Base-by-base conservation (phyloP, 1,140 invertebrate species). In the Eubasilissa regina region DNA sequence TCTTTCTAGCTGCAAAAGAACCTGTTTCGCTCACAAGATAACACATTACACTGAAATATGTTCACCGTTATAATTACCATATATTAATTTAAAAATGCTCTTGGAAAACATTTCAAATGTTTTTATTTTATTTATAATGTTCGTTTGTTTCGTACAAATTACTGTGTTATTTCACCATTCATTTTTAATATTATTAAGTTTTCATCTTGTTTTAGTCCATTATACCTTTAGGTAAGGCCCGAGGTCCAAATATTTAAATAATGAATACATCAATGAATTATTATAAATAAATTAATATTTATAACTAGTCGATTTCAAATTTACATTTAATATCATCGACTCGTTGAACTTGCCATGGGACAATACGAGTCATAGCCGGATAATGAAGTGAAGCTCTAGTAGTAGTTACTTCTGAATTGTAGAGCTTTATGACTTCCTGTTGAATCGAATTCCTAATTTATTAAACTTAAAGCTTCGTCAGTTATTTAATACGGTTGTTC, bases 11-110 rank as follows among this genome's bases (percentile, higher is more conserved):
- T 13, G 0, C 43, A 68, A 68, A 45, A 68, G 64, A 68, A 68
- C 45, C 64, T 68, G 64, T 47, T 68, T 47, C 44, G 44, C 4
- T 47, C 35, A 13, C 64, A 68, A 68, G 43, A 68, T 68, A 68
- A 47, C 64, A 68, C 64, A 68, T 68, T 68, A 68, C 43, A 68
- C 64, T 68, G 45, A 68, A 68, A 68, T 68, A 68, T 68, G 64
- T 68, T 68, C 12, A 45, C 35, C 44, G 44, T 48, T 48, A 43
- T 68, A 45, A 68, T 68, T 68, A 68, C 13, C 64, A 68, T 68
- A 68, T 43, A 68, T 68, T 35, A 68, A 68, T 68, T n/a, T 68
- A 62, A 62, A 62, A 62, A 62, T 62, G 58, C 13, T 21, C 17
- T 11, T 10, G 25, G 58, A 60, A 60, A 60, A 19, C 13, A 60